Conservation (phyloP, 2,888 invertebrate genomes). For the Chymomyza caudatula region DNA sequence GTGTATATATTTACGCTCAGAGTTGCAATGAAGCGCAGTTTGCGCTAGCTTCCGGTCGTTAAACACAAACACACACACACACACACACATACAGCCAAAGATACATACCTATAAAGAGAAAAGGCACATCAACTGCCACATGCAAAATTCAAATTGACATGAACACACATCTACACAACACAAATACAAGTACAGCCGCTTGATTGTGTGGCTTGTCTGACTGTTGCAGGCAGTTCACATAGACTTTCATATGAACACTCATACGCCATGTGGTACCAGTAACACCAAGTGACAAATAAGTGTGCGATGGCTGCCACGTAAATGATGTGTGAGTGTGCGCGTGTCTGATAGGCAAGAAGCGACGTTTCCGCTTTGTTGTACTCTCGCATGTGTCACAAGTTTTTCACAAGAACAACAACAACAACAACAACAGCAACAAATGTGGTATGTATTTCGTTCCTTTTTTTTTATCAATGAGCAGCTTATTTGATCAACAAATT, state of each 20-base stretch:
- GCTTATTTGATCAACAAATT: constrained; percentile 39
- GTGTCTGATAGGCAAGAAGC: background rate
- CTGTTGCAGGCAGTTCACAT: constrained; percentile 43
- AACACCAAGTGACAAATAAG: constrained; percentile 34
- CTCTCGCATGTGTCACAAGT: background rate
- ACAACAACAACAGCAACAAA: background rate
- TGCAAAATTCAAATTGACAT: constrained; percentile 67
- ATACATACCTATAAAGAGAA: background rate
- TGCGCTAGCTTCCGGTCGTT: constrained; percentile 50
- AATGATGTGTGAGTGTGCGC: constrained; percentile 22
- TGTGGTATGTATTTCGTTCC: constrained; percentile 11
- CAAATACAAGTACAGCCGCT: constrained; percentile 34
- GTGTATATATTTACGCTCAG: constrained; percentile 8
- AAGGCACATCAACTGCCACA: constrained; percentile 28
- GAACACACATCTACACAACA: constrained; percentile 29
- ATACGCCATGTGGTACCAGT: constrained; percentile 59
- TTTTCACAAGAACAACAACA: background rate
- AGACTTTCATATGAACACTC: constrained; percentile 10
- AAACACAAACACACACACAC: constrained; percentile 17
- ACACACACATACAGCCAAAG: constrained; percentile 2
- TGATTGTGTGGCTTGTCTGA: constrained; percentile 63
- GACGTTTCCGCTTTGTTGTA: background rate
- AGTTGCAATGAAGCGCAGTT: constrained; percentile 67
- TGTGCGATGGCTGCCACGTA: constrained; percentile 2
- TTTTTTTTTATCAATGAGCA: constrained; percentile 39